Base-by-base conservation (phyloP, 1,140 invertebrate genomes). In the Teleogryllus occipitalis region DNA sequence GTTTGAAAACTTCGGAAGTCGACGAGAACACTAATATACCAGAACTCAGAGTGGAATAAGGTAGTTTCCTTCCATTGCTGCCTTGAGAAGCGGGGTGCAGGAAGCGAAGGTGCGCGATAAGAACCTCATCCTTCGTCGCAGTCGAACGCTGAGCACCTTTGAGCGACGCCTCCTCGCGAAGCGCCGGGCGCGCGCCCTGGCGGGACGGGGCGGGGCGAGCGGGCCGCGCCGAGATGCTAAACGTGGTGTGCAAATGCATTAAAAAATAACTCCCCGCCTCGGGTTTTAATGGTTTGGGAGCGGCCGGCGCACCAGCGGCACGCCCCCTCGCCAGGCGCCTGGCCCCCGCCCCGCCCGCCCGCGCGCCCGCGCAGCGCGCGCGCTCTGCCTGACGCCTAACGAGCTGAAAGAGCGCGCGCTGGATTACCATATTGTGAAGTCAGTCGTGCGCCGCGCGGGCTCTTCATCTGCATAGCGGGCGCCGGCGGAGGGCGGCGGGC, bases 381-480 rank as follows among this genome's bases (percentile, higher is more conserved):
- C 74, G 12, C 74, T 46, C 39, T 75, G 54, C 54, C n/a, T 65
- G 10, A 0, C 10, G 54, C 18, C 54, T 65, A 65, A 65, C 54
- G 54, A 65, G 54, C 54, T 65, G 54, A 65, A 65, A 65, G 54
- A 65, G 54, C 54, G 54, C 10, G 54, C 54, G 54, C 10, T 15
- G 78, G 78, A 78, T 78, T 78, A 73, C 27, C 78, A 78, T 74
- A 78, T 78, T 78, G 78, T 74, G 47, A 78, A 78, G 78, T 78
- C 49, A 78, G 65, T 49, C 78, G 54, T 78, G 21, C 10, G 65
- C 48, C 54, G 7, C 7, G 47, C 76, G 18, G 39, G 39, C 47
- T 47, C 39, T 47, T 76, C 75, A 76, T 76, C 75, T 76, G 75
- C 46, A 76, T 76, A 76, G 75, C 75, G 47, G 27, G n/a, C 8